Conservation (phyloP, 2,888 invertebrate genomes). For the Heteropelma amictum region DNA sequence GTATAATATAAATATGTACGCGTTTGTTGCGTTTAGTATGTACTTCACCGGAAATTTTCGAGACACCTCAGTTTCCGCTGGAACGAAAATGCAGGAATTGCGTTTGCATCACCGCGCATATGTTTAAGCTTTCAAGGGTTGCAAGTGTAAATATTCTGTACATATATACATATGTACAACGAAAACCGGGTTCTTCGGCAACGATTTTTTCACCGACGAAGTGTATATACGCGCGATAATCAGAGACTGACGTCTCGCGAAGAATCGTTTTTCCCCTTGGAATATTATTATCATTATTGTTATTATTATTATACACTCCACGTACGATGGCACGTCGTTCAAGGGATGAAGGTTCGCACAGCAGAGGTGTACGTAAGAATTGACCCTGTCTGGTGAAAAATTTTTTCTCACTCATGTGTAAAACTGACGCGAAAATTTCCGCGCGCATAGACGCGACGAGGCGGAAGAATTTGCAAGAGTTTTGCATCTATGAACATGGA, state of each 20-base stretch:
- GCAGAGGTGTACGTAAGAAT: too few species aligned
- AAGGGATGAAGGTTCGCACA: too few species aligned
- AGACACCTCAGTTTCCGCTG: slow-evolving; percentile 30
- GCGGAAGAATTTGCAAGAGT: too few species aligned
- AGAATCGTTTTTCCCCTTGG: background rate
- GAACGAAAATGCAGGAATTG: slow-evolving; percentile 38
- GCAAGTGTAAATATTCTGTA: background rate
- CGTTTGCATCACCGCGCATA: slow-evolving; percentile 17
- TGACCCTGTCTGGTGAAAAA: too few species aligned
- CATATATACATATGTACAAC: background rate
- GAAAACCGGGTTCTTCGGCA: background rate
- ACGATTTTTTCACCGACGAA: background rate
- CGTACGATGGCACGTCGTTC: too few species aligned
- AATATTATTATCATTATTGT: background rate
- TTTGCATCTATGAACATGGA: too few species aligned
- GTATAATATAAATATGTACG: background rate
- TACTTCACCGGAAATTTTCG: slow-evolving; percentile 28
- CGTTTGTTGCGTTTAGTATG: background rate
- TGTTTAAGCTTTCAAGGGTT: background rate
- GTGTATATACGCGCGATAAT: background rate
- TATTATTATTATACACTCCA: background rate
- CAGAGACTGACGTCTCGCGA: background rate
- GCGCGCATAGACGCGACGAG: too few species aligned
- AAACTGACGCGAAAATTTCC: too few species aligned
- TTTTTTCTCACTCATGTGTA: too few species aligned